These are phyloP conservation scores for Eclectus roratus DNA, from an alignment of 2,113 vertebrate species.

Conservation along the genomic window DNA sequence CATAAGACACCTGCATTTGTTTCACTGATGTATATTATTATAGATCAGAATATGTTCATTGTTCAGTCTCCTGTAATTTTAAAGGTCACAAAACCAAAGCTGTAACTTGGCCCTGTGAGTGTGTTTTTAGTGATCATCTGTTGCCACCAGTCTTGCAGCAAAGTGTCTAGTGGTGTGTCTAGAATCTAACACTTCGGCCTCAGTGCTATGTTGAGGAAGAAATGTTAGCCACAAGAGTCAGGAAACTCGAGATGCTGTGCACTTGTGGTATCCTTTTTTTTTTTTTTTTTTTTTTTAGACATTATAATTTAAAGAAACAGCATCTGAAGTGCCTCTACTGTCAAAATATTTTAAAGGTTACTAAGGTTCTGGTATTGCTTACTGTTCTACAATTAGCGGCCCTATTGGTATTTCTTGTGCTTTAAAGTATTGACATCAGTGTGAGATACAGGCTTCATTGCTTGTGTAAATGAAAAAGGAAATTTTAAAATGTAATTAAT, in stretches of 20 bases:
- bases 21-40: background rate
- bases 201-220: background rate
- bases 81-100: background rate
- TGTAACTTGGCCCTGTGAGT: background rate
- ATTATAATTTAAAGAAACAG: background rate
- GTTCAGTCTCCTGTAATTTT: background rate
- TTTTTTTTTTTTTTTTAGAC: background rate
- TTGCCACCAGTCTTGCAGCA: background rate
- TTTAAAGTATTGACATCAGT: background rate
- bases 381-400: background rate
- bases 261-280: background rate
- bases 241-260: background rate
- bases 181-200: background rate
- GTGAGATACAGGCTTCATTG: background rate
- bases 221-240: background rate
- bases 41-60: background rate
- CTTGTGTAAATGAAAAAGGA: background rate
- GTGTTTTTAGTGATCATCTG: background rate
- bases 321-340: background rate
- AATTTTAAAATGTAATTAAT: background rate
- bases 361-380: background rate
- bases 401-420: background rate
- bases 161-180: background rate
- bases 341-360: background rate
- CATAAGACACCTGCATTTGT: fast-evolving